Evolutionary conservation across 2,797 vertebrate genomes (phyloP).

Genomic region (Circus cinereus): DNA sequence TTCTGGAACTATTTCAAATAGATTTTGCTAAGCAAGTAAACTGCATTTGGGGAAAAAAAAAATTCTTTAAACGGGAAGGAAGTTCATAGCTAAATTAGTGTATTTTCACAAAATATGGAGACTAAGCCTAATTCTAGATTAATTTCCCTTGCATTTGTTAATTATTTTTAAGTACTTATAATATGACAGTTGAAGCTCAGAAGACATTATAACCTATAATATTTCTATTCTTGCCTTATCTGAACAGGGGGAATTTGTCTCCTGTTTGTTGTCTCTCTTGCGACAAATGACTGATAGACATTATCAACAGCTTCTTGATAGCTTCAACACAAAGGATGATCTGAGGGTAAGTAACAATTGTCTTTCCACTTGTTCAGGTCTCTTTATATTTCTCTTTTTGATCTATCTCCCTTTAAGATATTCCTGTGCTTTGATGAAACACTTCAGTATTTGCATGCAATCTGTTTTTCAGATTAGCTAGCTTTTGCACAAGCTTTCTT

Average conservation of each 20-base stretch:
- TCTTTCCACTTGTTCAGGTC: neutral
- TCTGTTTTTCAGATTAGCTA: neutral
- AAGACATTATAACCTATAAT: neutral
- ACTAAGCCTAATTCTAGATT: neutral
- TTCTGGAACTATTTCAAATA: neutral
- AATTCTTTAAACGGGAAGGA: neutral
- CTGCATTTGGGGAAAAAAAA: neutral
- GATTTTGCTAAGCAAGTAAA: neutral
- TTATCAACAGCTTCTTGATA: slow-evolving; percentile 94
- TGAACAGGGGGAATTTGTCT: slow-evolving; percentile 93
- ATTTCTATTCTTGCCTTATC: neutral
- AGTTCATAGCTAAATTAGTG: neutral
- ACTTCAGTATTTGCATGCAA: neutral
- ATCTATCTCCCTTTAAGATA: neutral
- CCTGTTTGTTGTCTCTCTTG: slow-evolving; percentile 90
- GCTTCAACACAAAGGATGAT: slow-evolving; percentile 91
- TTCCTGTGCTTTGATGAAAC: neutral
- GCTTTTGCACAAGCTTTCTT: neutral
- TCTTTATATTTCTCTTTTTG: neutral
- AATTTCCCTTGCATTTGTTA: neutral
- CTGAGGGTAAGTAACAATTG: slow-evolving; percentile 83
- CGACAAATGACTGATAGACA: slow-evolving; percentile 97
- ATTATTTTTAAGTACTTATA: neutral
- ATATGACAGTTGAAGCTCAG: neutral
- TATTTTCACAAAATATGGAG: neutral